These are phyloP conservation scores for Tachystola acroxantha DNA, from an alignment of 2,888 invertebrate genomes.

Conservation along the genomic window DNA sequence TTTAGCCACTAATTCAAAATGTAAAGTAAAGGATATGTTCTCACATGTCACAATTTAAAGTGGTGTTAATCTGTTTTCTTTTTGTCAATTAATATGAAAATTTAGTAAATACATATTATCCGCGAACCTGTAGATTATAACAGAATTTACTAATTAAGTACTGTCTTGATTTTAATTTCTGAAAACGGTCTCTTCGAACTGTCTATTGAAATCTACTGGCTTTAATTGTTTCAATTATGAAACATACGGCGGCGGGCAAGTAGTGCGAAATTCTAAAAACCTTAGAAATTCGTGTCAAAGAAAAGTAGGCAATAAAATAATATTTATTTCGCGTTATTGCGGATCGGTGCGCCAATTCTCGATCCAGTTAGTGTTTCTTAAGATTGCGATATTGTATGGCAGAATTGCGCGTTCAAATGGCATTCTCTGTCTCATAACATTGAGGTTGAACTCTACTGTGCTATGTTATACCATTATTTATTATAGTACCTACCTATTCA, in stretches of 20 bases:
- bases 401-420: slow-evolving; percentile 43
- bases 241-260: neutral
- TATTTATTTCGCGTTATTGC: slow-evolving; percentile 43
- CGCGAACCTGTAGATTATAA: no score
- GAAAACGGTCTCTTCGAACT: no score
- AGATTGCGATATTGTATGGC: slow-evolving; percentile 59
- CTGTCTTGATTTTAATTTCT: no score
- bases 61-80: no score
- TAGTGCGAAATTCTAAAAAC: neutral
- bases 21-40: neutral
- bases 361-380: slow-evolving; percentile 62
- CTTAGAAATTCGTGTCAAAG: slow-evolving; percentile 7
- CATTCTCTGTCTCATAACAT: slow-evolving; percentile 36
- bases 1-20: slow-evolving; percentile 4
- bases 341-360: slow-evolving; percentile 46
- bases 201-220: no score
- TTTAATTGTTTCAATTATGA: neutral
- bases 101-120: no score
- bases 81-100: no score
- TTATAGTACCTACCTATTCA: slow-evolving; percentile 13
- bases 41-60: neutral
- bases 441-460: slow-evolving; percentile 24
- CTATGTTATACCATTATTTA: slow-evolving; percentile 24
- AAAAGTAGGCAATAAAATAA: slow-evolving; percentile 15
- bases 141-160: no score